A percentile compares a stretch with the other conserved stretches of the same genome.
Evolutionary conservation across 2,113 vertebrate genomes (phyloP).

Genomic region (Leptobrachium ailaonicum): DNA sequence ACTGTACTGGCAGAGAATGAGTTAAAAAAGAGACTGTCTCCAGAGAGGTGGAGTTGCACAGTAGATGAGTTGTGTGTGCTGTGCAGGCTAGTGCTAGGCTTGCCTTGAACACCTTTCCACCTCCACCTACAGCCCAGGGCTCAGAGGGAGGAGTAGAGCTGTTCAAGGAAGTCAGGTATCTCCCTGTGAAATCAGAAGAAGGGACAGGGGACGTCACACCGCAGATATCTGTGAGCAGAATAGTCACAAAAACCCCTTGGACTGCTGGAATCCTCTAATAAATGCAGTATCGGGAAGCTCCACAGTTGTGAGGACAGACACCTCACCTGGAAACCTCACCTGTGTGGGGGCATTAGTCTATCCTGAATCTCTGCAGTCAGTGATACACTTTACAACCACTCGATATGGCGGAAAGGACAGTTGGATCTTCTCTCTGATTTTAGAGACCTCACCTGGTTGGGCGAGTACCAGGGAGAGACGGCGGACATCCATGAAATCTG

Average conservation of each 20-base stretch:
- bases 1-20: no score
- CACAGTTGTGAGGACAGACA: neutral
- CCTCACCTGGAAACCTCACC: neutral
- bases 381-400: neutral
- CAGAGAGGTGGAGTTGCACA: neutral
- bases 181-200: neutral
- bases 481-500: no score
- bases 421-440: neutral
- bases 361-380: neutral
- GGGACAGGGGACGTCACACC: neutral
- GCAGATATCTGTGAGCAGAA: no score
- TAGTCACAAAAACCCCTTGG: no score
- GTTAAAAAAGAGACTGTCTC: neutral
- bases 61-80: neutral
- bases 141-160: constrained; percentile 2
- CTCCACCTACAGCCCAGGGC: constrained; percentile 34
- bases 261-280: no score
- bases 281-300: no score
- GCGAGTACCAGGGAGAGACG: no score
- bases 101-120: constrained; percentile 1
- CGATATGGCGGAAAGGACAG: neutral
- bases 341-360: neutral
- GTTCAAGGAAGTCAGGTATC: constrained; percentile 18
- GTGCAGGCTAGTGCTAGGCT: neutral
- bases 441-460: neutral